Conservation (phyloP, 2,888 invertebrate genomes). For the Liodrosophila aerea region DNA sequence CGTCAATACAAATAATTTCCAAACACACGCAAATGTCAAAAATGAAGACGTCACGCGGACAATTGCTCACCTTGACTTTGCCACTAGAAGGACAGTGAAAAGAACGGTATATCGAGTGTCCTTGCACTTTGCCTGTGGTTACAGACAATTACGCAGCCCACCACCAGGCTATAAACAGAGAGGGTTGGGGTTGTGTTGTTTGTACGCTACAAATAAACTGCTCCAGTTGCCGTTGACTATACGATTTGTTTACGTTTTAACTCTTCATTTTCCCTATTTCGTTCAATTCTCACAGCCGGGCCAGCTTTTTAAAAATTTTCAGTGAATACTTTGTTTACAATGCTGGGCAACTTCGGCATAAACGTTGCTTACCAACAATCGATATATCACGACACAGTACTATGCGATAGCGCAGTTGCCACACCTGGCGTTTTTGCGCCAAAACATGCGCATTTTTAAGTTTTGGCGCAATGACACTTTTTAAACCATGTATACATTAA, state of each 20-base stretch:
- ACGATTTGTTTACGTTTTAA: conserved; percentile 33
- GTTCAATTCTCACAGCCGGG: conserved; percentile 15
- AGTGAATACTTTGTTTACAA: conserved; percentile 48
- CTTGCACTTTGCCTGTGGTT: conserved; percentile 53
- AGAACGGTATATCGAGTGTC: conserved; percentile 40
- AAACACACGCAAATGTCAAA: conserved; percentile 62
- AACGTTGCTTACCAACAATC: conserved; percentile 42
- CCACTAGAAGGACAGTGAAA: conserved; percentile 8
- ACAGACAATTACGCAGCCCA: conserved; percentile 49
- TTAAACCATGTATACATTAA: too few relatives aligned
- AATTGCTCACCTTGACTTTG: conserved; percentile 64
- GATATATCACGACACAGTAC: conserved; percentile 12
- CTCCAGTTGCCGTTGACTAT: conserved; percentile 43
- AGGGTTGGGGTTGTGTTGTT: conserved; percentile 39
- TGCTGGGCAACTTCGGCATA: conserved; percentile 26
- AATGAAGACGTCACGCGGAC: conserved; percentile 42
- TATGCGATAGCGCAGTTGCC: conserved; percentile 10
- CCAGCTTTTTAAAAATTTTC: conserved; percentile 24
- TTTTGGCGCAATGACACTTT: too few relatives aligned
- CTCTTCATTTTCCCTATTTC: conserved; percentile 27
- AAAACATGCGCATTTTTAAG: too few relatives aligned
- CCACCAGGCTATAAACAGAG: conserved; percentile 16
- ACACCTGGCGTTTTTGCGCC: too few relatives aligned
- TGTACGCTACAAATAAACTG: conserved; percentile 62
- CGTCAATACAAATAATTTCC: conserved; percentile 54